These are phyloP conservation scores for Alouatta palliata DNA, from an alignment of 2,113 vertebrate species.

Conservation along the genomic window DNA sequence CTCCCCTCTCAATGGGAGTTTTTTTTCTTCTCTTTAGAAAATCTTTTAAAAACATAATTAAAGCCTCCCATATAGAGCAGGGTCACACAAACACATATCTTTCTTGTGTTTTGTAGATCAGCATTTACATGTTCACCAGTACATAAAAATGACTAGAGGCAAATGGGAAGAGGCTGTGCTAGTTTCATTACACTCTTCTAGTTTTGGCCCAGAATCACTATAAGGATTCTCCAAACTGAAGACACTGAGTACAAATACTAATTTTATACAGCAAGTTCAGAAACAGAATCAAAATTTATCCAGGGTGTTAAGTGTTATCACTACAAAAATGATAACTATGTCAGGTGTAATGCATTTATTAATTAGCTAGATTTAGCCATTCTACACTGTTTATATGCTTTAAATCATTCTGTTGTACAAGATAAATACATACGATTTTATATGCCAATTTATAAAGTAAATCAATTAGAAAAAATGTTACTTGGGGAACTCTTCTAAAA, in stretches of 20 bases:
- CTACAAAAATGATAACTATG: background rate
- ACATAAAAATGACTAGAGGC: slow-evolving; percentile 19
- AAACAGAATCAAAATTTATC: background rate
- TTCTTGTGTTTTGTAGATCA: slow-evolving; percentile 24
- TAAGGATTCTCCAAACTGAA: background rate
- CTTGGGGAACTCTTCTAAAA: background rate
- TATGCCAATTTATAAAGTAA: background rate
- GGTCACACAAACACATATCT: background rate
- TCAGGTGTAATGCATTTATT: background rate
- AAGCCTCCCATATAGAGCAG: background rate
- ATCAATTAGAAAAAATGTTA: background rate
- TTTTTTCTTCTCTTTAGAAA: background rate
- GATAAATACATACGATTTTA: background rate
- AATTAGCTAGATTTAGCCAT: background rate
- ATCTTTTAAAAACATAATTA: background rate
- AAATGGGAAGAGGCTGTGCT: background rate
- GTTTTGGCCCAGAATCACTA: background rate
- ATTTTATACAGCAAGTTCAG: slow-evolving; percentile 28
- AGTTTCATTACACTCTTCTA: background rate
- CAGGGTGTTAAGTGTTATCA: background rate
- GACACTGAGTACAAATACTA: background rate
- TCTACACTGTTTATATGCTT: background rate
- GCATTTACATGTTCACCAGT: background rate
- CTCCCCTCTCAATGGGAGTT: slow-evolving; percentile 47
- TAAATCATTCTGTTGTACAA: background rate